phyloP scores from a whole-genome alignment of 2,888 invertebrate species.

The Chrysolina haemoptera region DNA sequence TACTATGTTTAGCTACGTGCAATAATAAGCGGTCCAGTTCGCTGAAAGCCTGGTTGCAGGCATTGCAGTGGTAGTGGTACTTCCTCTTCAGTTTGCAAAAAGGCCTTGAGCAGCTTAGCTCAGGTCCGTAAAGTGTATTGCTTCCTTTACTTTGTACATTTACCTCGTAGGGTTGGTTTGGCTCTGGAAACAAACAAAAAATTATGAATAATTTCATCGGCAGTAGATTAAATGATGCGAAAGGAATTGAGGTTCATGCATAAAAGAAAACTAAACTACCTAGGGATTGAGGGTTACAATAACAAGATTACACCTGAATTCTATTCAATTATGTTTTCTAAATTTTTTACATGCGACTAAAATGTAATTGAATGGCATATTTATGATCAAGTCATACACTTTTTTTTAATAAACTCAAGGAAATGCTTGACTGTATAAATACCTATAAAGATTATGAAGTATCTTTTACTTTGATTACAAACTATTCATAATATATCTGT shows the following conservation, averaged over 20 bases:
- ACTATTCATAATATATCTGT: too few species aligned
- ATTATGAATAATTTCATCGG: background rate
- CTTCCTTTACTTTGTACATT: constrained; percentile 54
- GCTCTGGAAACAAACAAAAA: constrained; percentile 48
- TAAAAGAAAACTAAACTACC: background rate
- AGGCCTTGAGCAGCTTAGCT: constrained; percentile 80
- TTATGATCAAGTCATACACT: too few species aligned
- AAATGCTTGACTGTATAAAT: too few species aligned
- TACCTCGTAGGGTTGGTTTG: constrained; percentile 33
- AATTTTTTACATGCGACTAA: too few species aligned
- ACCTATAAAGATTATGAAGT: too few species aligned
- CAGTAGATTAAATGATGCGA: background rate
- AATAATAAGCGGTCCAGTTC: constrained; percentile 78
- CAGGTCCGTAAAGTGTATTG: constrained; percentile 76
- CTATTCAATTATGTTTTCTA: too few species aligned
- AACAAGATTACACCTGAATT: background rate
- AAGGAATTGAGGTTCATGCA: background rate
- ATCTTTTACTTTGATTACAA: too few species aligned
- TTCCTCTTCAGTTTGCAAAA: constrained; percentile 86
- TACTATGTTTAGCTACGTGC: constrained; percentile 81
- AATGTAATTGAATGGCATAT: too few species aligned
- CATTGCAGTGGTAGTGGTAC: constrained; percentile 85
- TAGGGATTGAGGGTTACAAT: background rate
- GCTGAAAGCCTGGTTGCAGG: constrained; percentile 87
- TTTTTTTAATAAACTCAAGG: too few species aligned